Evolutionary conservation across 2,113 vertebrate species (phyloP), one percentile per base, ranked within the genome.

Genomic region (Puntigrus tetrazona): DNA sequence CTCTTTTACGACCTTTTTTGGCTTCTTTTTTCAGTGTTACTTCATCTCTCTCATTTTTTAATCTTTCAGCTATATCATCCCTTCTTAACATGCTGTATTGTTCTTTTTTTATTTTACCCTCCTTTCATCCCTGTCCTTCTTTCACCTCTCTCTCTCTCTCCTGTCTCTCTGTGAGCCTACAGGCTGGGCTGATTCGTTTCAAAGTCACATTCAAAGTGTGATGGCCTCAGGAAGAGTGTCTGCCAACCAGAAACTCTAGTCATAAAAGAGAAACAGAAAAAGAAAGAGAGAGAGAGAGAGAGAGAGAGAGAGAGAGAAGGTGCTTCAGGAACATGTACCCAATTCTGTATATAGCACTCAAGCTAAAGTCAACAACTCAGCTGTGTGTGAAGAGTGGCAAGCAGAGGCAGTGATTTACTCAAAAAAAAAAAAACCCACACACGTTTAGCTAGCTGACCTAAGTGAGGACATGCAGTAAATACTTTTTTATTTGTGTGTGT

Each of bases 11-110:
- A 27, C 9, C 63, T 27, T 38, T 73, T 77, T 29, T 70, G 61
- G n/a, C 43, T 82, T 29, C 0, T 90, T 91, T 70, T 91, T 80
- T 88, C 85, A 87, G 88, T 87, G 79, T 90, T 82, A 59, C 52
- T 85, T 88, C 89, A 86, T 86, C 81, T 83, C 82, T 87, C 83
- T 82, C n/a, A 69, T 73, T 45, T 86, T 85, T 85, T 73, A 70
- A 77, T 89, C 88, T 85, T 82, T 86, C 83, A 86, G 83, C 83
- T 75, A 85, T 65, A 83, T 90, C 86, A 91, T 90, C 82, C 84
- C 63, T 31, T 84, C 29, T 84, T 61, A 34, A 70, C 25, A 27
- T n/a, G 43, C 16, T 70, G 7, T 73, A 69, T 74, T 74, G 31
- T 69, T 75, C 41, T n/a, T 74, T 81, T 50, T 70, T 29, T 84